Base-by-base conservation (phyloP, 2,113 vertebrate species). In the Grallaria varia region DNA sequence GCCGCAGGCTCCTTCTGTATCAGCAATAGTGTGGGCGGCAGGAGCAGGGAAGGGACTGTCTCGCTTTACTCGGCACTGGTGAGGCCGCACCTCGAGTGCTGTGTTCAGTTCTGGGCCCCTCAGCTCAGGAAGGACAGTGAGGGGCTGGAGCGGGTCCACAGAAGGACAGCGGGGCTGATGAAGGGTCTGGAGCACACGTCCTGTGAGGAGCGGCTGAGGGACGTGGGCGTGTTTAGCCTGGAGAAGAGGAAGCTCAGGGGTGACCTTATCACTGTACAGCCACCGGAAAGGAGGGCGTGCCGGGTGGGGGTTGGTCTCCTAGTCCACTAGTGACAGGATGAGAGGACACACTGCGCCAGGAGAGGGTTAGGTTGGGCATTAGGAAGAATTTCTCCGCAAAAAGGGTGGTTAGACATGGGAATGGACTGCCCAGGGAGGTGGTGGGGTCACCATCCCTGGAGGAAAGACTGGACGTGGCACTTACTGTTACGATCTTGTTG, bases 241-340 rank as follows among this genome's bases (percentile, higher is more conserved):
- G 33, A 53, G 24, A 28, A 39, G 11, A n/a, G 14, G 6, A 68
- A 3, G 9, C 20, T 40, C 9, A 5, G 4, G 2, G 4, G 10
- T 7, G 2, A 59, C 10, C 52, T 39, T 18, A 4, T 74, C 2
- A 4, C 15, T 67, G 1, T n/a, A 6, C 13, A 39, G 1, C 3
- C 39, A 10, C n/a, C 5, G 60, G n/a, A 45, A 30, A 14, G 52
- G 10, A 45, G 20, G 13, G 6, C 39, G 8, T 45, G 37, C 28
- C 33, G 5, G 23, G 18, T 23, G 19, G 9, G 33, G 12, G 0
- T 53, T 15, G 3, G 14, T 7, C 22, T 27, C 14, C 59, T n/a
- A n/a, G n/a, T 50, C 27, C 33, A 11, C 33, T 27, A 24, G 33
- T 20, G 60, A 21, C 20, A 6, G 64, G 15, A 62, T 4, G 12